Evolutionary conservation across 2,888 invertebrate species (phyloP), one percentile per base, ranked within the genome.

Genomic region (Periphyllus acericola): DNA sequence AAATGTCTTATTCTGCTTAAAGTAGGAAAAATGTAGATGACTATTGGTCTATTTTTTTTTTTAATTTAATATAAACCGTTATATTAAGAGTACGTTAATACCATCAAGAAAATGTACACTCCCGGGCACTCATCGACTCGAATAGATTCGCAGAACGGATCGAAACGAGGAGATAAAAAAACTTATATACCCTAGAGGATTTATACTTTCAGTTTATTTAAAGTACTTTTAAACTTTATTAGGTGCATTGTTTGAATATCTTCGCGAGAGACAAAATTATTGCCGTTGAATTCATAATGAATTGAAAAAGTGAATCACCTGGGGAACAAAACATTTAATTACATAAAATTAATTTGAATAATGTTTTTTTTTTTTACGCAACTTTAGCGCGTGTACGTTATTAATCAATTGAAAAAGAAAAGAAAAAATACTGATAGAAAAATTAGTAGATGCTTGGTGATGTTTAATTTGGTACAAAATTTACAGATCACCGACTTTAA

Each of bases 311-410:
- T 72, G 52, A 82, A 72, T 52, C 52, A 72, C n/a, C 52, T 6
- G 34, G 32, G 46, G 34, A 82, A 82, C 82, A 82, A 82, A 82
- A 82, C 52, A 52, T 82, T 82, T 72, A 82, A 82, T 82, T 82
- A 55, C 52, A 55, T 52, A 72, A n/a, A 55, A 72, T 52, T 52
- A 72, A 72, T 72, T 82, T 82, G 82, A 72, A 82, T 55, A 72
- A 82, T 55, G 25, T n/a, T 46, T 80, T 79, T 79, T 81, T 71
- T 40, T 68, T 68, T 68, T 68, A 68, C 29, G 29, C 71, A 32
- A 71, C 3, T 68, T 68, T 68, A 9, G 9, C 3, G 8, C 72
- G 19, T 46, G 32, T 36, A 75, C n/a, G 19, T 52, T 52, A 72
- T 71, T 71, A 32, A 71, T 72, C 40, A 72, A 82, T 82, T 34